Conservation (phyloP, 2,888 invertebrate genomes). For the Pseudococcus longispinus region DNA sequence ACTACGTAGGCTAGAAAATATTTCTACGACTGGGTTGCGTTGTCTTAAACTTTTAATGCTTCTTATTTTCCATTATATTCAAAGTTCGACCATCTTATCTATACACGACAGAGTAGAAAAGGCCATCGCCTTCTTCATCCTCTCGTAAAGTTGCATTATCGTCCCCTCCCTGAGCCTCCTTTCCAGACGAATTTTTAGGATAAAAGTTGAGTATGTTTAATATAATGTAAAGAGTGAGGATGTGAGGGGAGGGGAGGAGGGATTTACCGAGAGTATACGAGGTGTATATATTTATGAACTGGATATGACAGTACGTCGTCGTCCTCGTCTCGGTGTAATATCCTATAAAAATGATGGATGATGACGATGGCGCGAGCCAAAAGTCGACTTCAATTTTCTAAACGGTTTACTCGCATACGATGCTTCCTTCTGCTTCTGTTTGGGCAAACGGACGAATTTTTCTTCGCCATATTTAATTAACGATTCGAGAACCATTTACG, state of each 20-base stretch:
- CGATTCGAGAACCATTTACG: neutral
- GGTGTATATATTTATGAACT: neutral
- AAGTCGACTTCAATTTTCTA: conserved; percentile 2
- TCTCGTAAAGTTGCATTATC: neutral
- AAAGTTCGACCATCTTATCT: conserved; percentile 31
- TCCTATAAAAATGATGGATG: neutral
- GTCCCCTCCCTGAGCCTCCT: neutral
- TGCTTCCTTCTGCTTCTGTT: neutral
- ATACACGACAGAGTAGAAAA: neutral
- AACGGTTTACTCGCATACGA: neutral
- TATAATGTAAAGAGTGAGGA: no score
- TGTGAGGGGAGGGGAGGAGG: neutral
- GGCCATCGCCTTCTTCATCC: neutral
- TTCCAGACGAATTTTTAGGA: neutral
- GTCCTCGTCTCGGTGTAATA: neutral
- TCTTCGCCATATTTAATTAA: neutral
- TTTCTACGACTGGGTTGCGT: neutral
- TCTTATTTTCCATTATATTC: conserved; percentile 35
- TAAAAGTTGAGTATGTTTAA: conserved; percentile 27
- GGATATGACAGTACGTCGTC: neutral
- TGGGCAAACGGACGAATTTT: neutral
- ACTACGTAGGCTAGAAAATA: conserved; percentile 3
- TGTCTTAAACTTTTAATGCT: neutral
- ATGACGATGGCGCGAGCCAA: neutral
- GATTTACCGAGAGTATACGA: neutral